A percentile compares a stretch with the other conserved stretches of the same genome.
Evolutionary conservation across 2,888 invertebrate species (phyloP).

Genomic region (Cataglyphis albicans): DNA sequence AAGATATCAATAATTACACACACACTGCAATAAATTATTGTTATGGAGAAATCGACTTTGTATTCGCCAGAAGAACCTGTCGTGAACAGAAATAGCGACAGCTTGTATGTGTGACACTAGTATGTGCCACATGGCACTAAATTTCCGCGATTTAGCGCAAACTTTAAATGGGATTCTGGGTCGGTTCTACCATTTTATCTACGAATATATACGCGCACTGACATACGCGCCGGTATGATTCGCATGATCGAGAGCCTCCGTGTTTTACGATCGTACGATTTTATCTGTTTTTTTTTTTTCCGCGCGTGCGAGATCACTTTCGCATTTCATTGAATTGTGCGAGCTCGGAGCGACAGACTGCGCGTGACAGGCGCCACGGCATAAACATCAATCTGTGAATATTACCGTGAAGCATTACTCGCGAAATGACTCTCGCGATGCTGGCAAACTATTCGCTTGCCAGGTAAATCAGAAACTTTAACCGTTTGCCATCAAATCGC

Average conservation of each 20-base stretch:
- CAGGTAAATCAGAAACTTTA: constrained; percentile 31
- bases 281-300: constrained; percentile 21
- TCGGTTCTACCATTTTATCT: constrained; percentile 23
- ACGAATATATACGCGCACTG: not conserved
- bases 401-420: constrained; percentile 51
- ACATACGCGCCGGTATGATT: constrained; percentile 3
- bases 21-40: not conserved
- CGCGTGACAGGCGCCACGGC: constrained; percentile 51
- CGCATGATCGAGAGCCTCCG: constrained; percentile 47
- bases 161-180: constrained; percentile 32
- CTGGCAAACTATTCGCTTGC: constrained; percentile 37
- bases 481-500: constrained; percentile 37
- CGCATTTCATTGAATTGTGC: constrained; percentile 45
- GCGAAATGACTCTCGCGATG: constrained; percentile 49
- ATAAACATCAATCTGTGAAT: constrained; percentile 54
- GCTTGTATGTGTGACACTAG: constrained; percentile 21
- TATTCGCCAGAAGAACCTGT: constrained; percentile 26
- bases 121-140: constrained; percentile 22
- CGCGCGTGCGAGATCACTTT: constrained; percentile 39
- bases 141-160: constrained; percentile 16
- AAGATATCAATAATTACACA: not conserved
- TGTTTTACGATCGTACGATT: constrained; percentile 48
- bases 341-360: constrained; percentile 42
- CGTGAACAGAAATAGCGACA: constrained; percentile 19
- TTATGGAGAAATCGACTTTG: not conserved